Evolutionary conservation across 2,888 invertebrate species (phyloP), one percentile per base, ranked within the genome.

Genomic region (Megamerina dolium): DNA sequence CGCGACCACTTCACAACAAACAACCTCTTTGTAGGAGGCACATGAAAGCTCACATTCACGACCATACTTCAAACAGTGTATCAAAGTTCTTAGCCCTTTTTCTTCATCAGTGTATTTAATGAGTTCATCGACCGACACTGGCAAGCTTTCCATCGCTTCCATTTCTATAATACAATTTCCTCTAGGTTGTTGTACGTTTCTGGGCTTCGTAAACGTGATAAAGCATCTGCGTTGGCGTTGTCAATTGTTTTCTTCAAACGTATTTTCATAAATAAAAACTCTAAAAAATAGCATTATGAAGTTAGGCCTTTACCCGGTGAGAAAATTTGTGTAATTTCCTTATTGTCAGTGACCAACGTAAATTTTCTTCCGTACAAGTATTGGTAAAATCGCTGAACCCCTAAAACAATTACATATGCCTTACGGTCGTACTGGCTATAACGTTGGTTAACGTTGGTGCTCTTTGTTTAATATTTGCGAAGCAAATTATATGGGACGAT

Each of bases 301-400:
- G 36, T 40, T 43, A 35, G 41, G 9, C 38, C 31, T 33, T 29
- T 37, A 14, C 30, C 14, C 26, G 43, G 46, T 20, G 37, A 43
- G 6, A 44, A 39, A 32, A 46, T 46, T 34, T 50, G 38, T 17
- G 37, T 21, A 18, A 41, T 27, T 33, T 16, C 50, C 18, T 55
- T 52, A 33, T 47, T 36, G 33, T 47, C 43, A 26, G 44, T 40
- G 32, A 35, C 21, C 63, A 67, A n/a, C 54, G 21, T 58, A 50
- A 73, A 73, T 4, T 57, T 48, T 9, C 51, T 46, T 3, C 70
- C 72, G 46, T 54, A 66, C 1, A 73, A 18, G 49, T 66, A 73
- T 23, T 23, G 23, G 10, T 23, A 23, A 23, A 23, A 23, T 8
- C 23, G 23, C 6, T 10, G 23, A 8, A 71, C 56, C 4, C 59